Conservation (phyloP, 2,113 vertebrate species). For the Eurypyga helias region DNA sequence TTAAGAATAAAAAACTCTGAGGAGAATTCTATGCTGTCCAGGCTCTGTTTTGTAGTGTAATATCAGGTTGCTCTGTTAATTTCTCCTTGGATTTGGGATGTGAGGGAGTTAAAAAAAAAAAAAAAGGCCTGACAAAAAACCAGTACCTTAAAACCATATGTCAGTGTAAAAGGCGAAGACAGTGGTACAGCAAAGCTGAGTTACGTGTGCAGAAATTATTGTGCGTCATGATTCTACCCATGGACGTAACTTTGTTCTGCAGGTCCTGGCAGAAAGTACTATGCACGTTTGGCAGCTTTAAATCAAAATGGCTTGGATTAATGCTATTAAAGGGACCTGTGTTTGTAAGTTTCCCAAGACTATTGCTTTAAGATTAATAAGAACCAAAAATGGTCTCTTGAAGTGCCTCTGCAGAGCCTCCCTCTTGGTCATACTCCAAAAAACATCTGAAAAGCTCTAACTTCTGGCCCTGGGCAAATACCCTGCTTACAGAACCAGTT, state of each 20-base stretch:
- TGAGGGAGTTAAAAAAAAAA: not conserved
- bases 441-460: not conserved
- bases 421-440: not conserved
- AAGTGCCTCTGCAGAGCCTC: not conserved
- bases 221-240: not conserved
- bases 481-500: not conserved
- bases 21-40: not conserved
- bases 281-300: not conserved
- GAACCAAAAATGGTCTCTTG: not conserved
- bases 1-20: not conserved
- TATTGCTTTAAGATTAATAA: not conserved
- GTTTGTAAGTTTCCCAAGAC: not conserved
- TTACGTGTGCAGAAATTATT: not conserved
- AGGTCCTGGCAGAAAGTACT: not conserved
- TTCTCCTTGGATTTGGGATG: not conserved
- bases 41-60: not conserved
- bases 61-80: slow-evolving; percentile 17
- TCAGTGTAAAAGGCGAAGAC: not conserved
- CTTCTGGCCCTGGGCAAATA: not conserved
- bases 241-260: not conserved
- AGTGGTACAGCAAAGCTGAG: not conserved
- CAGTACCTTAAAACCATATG: not conserved
- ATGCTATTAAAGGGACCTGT: not conserved
- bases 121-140: not conserved
- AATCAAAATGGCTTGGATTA: not conserved